Evolutionary conservation across 2,113 vertebrate genomes (phyloP).

Genomic region (Nettapus auritus): DNA sequence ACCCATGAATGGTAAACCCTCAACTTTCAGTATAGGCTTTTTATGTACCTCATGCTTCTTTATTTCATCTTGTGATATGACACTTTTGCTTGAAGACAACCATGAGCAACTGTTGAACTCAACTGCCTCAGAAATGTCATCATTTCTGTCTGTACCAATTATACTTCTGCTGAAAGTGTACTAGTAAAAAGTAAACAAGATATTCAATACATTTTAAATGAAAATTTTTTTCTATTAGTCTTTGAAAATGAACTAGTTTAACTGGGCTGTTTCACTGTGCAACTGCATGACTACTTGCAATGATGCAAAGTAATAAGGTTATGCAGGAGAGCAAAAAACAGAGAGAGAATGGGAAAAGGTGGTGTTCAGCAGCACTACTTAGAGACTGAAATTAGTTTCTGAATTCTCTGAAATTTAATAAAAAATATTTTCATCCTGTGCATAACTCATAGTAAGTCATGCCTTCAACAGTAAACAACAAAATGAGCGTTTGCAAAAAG

Average conservation of each 20-base stretch:
- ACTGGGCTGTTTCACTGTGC: neutral
- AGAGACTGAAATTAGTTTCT: neutral
- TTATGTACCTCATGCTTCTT: conserved; percentile 34
- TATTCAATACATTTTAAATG: neutral
- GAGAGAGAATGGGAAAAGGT: neutral
- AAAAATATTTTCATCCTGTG: neutral
- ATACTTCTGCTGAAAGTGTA: neutral
- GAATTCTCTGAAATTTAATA: neutral
- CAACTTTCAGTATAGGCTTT: neutral
- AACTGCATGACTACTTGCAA: neutral
- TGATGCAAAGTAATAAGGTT: neutral
- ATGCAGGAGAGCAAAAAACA: neutral
- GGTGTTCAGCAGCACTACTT: neutral
- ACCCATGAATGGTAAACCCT: neutral
- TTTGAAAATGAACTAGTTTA: neutral
- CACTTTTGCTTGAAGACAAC: conserved; percentile 5
- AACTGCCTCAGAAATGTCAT: neutral
- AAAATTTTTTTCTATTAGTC: neutral
- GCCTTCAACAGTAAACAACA: neutral
- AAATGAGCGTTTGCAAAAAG: neutral
- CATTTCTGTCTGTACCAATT: neutral
- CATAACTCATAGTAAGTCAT: neutral
- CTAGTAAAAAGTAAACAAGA: neutral
- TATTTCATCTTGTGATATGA: neutral
- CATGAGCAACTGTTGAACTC: neutral